Evolutionary conservation across 2,888 invertebrate species (phyloP).

Genomic region (Marasmarcha lunaedactyla): DNA sequence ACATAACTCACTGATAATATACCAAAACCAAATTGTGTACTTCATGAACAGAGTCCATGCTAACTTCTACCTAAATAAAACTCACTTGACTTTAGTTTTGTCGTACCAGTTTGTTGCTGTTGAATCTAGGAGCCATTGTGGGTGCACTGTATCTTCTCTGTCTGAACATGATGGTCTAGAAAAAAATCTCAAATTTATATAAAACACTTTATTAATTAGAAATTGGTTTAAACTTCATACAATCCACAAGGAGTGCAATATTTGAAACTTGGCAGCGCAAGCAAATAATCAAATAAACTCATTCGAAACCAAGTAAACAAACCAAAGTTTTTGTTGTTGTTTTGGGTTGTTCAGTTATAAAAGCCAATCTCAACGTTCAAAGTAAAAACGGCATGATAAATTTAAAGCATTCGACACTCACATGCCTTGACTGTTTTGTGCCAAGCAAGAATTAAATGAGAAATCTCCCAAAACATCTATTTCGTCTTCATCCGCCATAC

Average conservation of each 20-base stretch:
- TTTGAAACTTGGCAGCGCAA: too few relatives aligned
- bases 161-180: slow-evolving; percentile 60
- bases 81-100: slow-evolving; percentile 14
- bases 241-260: too few relatives aligned
- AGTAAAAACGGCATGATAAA: too few relatives aligned
- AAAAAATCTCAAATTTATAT: slow-evolving; percentile 1
- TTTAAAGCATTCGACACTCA: slow-evolving; percentile 43
- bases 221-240: slow-evolving; percentile 16
- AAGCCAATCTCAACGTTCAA: too few relatives aligned
- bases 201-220: not conserved
- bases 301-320: too few relatives aligned
- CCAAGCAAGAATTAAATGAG: slow-evolving; percentile 73
- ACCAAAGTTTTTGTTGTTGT: too few relatives aligned
- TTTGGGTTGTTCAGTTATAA: too few relatives aligned
- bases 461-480: slow-evolving; percentile 81
- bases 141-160: slow-evolving; percentile 73
- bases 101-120: slow-evolving; percentile 74
- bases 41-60: too few relatives aligned
- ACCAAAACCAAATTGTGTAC: too few relatives aligned
- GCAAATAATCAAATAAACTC: too few relatives aligned
- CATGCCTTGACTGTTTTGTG: slow-evolving; percentile 72
- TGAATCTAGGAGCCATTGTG: slow-evolving; percentile 74
- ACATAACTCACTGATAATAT: too few relatives aligned
- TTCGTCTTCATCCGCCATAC: slow-evolving; percentile 80
- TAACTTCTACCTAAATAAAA: too few relatives aligned